A percentile compares a stretch with the other conserved stretches of the same genome.
Evolutionary conservation across 2,888 invertebrate genomes (phyloP).

Genomic region (Lomographa bimaculata): DNA sequence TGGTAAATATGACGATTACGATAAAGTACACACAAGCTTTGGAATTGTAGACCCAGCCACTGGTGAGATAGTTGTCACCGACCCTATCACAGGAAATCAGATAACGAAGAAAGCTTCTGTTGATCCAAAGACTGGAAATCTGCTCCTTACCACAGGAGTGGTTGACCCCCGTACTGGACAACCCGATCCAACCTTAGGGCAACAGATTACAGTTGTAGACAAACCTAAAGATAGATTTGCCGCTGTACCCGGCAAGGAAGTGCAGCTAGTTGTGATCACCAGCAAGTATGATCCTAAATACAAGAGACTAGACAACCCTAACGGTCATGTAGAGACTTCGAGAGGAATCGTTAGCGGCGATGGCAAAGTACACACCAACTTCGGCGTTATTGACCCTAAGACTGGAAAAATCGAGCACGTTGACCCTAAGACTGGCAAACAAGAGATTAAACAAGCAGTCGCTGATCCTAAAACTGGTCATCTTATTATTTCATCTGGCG

Average conservation of each 20-base stretch:
- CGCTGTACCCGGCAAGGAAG: conserved; percentile 71
- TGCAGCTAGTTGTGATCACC: conserved; percentile 79
- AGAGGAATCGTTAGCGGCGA: conserved; percentile 65
- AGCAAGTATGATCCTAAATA: conserved; percentile 83
- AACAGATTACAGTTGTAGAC: conserved; percentile 73
- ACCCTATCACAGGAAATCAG: conserved; percentile 85
- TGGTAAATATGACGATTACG: conserved; percentile 67
- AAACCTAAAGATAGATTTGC: conserved; percentile 70
- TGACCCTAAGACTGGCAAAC: conserved; percentile 81
- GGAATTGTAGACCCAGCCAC: conserved; percentile 83
- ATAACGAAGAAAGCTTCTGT: conserved; percentile 85
- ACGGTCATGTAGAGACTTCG: conserved; percentile 76
- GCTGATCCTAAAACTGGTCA: conserved; percentile 83
- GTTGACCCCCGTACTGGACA: conserved; percentile 83
- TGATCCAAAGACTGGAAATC: conserved; percentile 85
- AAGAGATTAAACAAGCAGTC: conserved; percentile 82
- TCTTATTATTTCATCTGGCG: conserved; percentile 78
- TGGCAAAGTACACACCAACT: conserved; percentile 79
- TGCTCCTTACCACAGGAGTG: conserved; percentile 82
- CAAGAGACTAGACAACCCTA: conserved; percentile 79
- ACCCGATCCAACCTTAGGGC: conserved; percentile 81
- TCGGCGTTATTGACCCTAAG: conserved; percentile 80
- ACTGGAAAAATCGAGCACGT: conserved; percentile 81
- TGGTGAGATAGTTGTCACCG: conserved; percentile 82
- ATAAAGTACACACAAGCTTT: conserved; percentile 83